A percentile compares a stretch with the other conserved stretches of the same genome.
phyloP scores from a whole-genome alignment of 2,888 invertebrate species.

The Sericinus montela region DNA sequence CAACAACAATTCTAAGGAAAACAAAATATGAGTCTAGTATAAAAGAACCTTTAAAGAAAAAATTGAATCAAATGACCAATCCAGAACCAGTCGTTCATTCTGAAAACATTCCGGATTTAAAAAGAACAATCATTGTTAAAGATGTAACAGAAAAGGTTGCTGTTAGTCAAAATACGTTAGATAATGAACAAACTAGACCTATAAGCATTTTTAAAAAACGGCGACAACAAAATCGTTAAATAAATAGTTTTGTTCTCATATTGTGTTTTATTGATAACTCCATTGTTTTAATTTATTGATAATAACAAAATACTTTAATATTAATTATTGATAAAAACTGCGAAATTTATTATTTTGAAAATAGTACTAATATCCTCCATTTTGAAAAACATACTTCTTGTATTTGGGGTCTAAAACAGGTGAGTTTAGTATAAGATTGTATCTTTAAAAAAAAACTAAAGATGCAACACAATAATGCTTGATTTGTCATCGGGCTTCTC shows the following conservation, averaged over 20 bases:
- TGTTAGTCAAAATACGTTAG: constrained; percentile 28
- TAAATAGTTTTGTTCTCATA: neutral
- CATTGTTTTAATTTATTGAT: no score
- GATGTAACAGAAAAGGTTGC: constrained; percentile 53
- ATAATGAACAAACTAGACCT: constrained; percentile 41
- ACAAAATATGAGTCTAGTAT: constrained; percentile 39
- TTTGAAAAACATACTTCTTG: no score
- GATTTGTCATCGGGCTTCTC: no score
- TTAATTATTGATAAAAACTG: no score
- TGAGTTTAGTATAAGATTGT: no score
- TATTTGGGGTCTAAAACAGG: no score
- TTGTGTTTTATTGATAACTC: neutral
- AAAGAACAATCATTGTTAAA: constrained; percentile 47
- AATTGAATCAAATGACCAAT: constrained; percentile 11
- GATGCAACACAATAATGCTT: no score
- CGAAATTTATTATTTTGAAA: no score
- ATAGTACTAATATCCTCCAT: no score
- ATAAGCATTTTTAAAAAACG: constrained; percentile 63
- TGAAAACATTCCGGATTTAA: constrained; percentile 20
- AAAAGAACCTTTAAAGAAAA: neutral
- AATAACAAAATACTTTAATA: no score
- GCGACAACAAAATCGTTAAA: constrained; percentile 39
- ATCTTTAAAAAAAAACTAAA: no score
- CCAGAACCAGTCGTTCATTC: constrained; percentile 12
- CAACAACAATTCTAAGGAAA: constrained; percentile 60